Evolutionary conservation across 2,888 invertebrate species (phyloP), one percentile per base, ranked within the genome.

Genomic region (Tillus elongatus): DNA sequence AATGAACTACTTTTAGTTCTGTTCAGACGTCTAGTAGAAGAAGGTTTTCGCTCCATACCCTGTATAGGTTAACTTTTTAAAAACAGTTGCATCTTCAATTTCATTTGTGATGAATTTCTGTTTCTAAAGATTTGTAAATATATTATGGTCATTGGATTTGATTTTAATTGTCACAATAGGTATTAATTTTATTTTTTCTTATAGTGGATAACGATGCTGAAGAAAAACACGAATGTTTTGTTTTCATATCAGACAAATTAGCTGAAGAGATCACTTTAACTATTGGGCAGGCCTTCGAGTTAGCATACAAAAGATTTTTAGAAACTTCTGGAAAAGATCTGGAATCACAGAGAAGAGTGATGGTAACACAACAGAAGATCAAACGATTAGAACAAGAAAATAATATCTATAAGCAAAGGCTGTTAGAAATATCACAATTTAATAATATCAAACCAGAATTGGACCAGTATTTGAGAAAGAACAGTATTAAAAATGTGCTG

Each of bases 251-350:
- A 44, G 96, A 96, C 52, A 96, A 96, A 70, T 69, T 96, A 58
- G 95, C 96, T 1, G 95, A 96, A 54, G 95, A 97, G 62, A 96
- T 97, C 44, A 97, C 96, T 28, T 69, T 97, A 44, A 97, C 96
- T 8, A 95, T 97, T 51, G 97, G 97, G 6, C 96, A 97, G 67
- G 96, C 97, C 0, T 97, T 97, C 65, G 96, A 97, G 70, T 72
- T 97, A 58, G 97, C 96, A 15, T 97, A 96, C 71, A 86, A 82
- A 74, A 77, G 89, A 57, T 96, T 92, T 68, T 71, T 96, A 56
- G 95, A 91, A 61, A 89, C 89, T 43, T 88, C 88, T 37, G 89
- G 89, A 39, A 85, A 85, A 62, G 88, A 89, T 61, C 70, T 89
- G 40, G 93, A 95, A 61, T 73, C 86, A 45, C 84, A 86, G 60